These are phyloP conservation scores for Pasiphila rectangulata DNA, from an alignment of 2,888 invertebrate species.

Conservation along the genomic window DNA sequence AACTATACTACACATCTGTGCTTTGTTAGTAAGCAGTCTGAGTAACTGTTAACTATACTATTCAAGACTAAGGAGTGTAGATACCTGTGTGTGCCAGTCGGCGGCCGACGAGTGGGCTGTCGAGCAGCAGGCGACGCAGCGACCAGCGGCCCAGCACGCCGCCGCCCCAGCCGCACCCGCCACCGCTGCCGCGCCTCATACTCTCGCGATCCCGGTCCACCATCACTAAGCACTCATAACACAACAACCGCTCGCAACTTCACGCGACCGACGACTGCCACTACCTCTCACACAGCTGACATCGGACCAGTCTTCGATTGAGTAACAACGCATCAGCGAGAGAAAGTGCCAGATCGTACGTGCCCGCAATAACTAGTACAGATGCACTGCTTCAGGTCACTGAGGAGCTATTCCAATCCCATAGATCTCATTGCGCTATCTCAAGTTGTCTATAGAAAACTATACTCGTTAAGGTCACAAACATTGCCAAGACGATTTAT, in stretches of 20 bases:
- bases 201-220: conserved; percentile 69
- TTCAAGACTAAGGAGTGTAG: no score
- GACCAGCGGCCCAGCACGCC: conserved; percentile 83
- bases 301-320: conserved; percentile 49
- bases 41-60: no score
- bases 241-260: conserved; percentile 32
- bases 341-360: conserved; percentile 65
- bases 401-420: conserved; percentile 41
- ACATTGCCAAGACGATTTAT: background rate
- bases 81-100: conserved; percentile 80
- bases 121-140: conserved; percentile 84
- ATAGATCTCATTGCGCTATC: conserved; percentile 31
- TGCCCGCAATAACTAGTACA: conserved; percentile 43
- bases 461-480: background rate
- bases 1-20: no score
- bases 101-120: conserved; percentile 85
- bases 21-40: no score
- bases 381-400: conserved; percentile 48
- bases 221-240: conserved; percentile 68
- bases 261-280: conserved; percentile 45
- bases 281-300: conserved; percentile 41
- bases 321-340: conserved; percentile 70
- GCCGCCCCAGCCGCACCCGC: conserved; percentile 72
- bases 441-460: background rate
- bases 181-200: conserved; percentile 68